Conservation (phyloP, 64 coral and sea anemone species). For the Actinia tenebrosa region DNA sequence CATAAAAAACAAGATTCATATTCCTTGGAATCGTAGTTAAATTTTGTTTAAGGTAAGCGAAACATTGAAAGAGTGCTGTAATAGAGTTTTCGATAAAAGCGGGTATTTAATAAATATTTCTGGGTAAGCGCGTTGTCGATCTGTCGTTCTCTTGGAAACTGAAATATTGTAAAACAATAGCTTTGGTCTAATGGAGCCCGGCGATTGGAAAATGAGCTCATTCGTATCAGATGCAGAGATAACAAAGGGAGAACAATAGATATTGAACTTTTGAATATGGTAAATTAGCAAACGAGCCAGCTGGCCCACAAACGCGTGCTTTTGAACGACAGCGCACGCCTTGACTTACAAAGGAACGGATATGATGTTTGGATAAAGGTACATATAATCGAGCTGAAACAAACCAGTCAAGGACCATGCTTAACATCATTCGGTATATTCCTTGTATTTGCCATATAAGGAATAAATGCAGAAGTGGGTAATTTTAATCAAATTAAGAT, state of each 20-base stretch:
- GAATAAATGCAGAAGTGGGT: not conserved
- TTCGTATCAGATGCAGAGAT: not conserved
- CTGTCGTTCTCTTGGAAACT: not conserved
- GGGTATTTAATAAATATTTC: not conserved
- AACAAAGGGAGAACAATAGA: constrained; percentile 11
- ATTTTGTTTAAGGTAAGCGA: not conserved
- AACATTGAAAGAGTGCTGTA: not conserved
- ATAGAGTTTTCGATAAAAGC: not conserved
- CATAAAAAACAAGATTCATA: not conserved
- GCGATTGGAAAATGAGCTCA: constrained; percentile 7
- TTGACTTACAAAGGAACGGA: not conserved
- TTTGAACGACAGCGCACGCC: constrained; percentile 9
- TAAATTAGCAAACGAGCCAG: constrained; percentile 12
- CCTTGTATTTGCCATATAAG: not conserved
- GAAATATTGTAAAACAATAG: not conserved
- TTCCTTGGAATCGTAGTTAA: not conserved
- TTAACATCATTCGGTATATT: too few relatives aligned
- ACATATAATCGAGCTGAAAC: not conserved
- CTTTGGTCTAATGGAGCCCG: not conserved
- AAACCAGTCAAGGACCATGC: not conserved
- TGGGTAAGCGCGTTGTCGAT: not conserved
- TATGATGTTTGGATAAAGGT: not conserved
- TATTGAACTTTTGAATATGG: not conserved
- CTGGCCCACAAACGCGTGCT: constrained; percentile 19
- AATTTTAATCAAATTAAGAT: not conserved